A percentile compares a stretch with the other conserved stretches of the same genome.
These are phyloP conservation scores for Balaenoptera acutorostrata DNA, from an alignment of 2,113 vertebrate genomes.

Conservation along the genomic window DNA sequence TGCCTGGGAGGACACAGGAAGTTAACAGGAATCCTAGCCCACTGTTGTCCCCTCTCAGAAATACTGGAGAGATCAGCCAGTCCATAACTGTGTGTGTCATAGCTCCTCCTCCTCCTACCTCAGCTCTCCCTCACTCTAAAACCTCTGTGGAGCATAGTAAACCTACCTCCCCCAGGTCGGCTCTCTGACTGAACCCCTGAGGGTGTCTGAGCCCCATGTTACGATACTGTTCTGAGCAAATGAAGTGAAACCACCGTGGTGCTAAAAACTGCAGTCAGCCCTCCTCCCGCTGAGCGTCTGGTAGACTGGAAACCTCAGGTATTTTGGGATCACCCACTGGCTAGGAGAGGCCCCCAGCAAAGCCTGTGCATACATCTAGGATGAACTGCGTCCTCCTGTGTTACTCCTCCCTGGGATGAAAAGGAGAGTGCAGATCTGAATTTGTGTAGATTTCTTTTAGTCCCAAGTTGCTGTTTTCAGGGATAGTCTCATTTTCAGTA, in stretches of 20 bases:
- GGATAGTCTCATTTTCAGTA: neutral
- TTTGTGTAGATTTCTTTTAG: neutral
- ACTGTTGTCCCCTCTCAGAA: neutral
- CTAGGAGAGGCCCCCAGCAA: neutral
- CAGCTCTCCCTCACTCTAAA: neutral
- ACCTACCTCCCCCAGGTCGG: too few species aligned
- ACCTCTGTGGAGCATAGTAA: neutral
- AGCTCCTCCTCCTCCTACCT: neutral
- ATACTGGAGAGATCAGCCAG: neutral
- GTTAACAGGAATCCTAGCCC: neutral
- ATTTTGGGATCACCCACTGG: neutral
- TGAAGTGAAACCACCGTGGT: neutral
- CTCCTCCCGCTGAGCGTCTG: neutral
- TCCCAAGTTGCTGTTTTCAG: neutral
- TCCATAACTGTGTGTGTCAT: neutral
- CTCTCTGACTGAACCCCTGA: neutral
- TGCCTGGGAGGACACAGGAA: neutral
- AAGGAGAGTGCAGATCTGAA: neutral
- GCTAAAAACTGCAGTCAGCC: neutral
- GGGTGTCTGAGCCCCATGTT: neutral
- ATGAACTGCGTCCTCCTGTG: fast-evolving
- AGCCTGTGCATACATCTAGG: neutral
- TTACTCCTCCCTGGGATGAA: neutral
- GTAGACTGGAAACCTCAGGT: neutral
- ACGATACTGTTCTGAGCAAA: neutral